Conservation (phyloP, 2,888 invertebrate genomes). For the Xestia ashworthii region DNA sequence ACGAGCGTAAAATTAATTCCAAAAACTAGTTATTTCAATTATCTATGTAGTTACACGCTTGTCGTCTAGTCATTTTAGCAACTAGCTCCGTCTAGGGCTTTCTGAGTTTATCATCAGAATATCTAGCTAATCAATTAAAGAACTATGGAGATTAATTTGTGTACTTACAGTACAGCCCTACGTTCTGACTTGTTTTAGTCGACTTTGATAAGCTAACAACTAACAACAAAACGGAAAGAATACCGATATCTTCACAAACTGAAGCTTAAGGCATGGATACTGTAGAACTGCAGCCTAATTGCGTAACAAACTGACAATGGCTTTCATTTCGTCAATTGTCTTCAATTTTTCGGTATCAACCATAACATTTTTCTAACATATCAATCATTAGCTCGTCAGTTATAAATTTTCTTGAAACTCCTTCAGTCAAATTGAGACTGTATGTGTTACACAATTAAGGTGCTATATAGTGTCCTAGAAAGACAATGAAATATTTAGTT, state of each 20-base stretch:
- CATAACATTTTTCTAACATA: not conserved
- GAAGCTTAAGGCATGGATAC: not conserved
- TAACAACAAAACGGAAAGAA: not conserved
- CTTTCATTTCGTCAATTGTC: not conserved
- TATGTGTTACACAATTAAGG: not conserved
- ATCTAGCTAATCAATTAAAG: not conserved
- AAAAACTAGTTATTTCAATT: conserved; percentile 48
- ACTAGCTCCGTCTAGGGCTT: not conserved
- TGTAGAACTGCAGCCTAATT: not conserved
- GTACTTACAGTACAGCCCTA: not conserved
- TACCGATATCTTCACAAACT: not conserved
- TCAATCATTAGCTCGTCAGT: not conserved
- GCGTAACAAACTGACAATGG: not conserved
- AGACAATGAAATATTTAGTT: not conserved
- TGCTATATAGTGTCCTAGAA: not conserved
- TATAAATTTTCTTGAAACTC: not conserved
- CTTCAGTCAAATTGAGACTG: not conserved
- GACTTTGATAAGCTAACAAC: not conserved
- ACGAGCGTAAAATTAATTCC: conserved; percentile 39
- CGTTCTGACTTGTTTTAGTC: not conserved
- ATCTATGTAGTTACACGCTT: conserved; percentile 28
- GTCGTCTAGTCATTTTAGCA: conserved; percentile 21
- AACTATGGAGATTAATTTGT: not conserved
- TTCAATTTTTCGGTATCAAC: not conserved
- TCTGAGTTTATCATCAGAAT: conserved; percentile 30